Evolutionary conservation across 2,113 vertebrate species (phyloP).

Genomic region (Aptenodytes patagonicus): DNA sequence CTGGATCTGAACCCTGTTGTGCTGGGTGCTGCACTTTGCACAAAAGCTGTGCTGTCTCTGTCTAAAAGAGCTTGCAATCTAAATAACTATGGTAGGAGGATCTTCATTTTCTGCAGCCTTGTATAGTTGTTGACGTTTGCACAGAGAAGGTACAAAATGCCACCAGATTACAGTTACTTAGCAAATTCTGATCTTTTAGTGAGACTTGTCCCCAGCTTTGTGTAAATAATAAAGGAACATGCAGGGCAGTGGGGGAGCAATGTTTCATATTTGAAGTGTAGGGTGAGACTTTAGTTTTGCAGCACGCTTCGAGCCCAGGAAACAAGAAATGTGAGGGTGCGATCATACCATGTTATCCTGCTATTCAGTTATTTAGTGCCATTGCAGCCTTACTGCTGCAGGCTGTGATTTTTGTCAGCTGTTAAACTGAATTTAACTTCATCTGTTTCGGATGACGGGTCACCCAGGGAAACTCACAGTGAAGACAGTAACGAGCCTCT

Average conservation of each 20-base stretch:
- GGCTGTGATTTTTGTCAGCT: constrained; percentile 10
- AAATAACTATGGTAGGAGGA: neutral
- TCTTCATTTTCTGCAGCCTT: neutral
- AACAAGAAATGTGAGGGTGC: neutral
- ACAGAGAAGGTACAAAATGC: neutral
- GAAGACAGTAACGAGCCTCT: neutral
- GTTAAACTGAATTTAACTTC: neutral
- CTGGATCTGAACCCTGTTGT: neutral
- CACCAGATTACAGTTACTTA: neutral
- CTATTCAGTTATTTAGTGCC: neutral
- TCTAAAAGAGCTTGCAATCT: neutral
- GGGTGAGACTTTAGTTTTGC: neutral
- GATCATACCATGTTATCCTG: neutral
- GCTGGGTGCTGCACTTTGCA: neutral
- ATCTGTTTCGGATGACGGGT: neutral
- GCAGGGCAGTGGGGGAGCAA: neutral
- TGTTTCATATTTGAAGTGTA: neutral
- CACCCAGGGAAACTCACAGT: neutral
- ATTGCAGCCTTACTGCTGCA: neutral
- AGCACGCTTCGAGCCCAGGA: neutral
- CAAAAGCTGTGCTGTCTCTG: neutral
- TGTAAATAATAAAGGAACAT: neutral
- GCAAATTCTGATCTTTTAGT: neutral
- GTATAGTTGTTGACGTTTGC: neutral
- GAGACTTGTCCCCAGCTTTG: neutral